phyloP scores from a whole-genome alignment of 2,888 invertebrate genomes.

The Phragmatobia fuliginosa region DNA sequence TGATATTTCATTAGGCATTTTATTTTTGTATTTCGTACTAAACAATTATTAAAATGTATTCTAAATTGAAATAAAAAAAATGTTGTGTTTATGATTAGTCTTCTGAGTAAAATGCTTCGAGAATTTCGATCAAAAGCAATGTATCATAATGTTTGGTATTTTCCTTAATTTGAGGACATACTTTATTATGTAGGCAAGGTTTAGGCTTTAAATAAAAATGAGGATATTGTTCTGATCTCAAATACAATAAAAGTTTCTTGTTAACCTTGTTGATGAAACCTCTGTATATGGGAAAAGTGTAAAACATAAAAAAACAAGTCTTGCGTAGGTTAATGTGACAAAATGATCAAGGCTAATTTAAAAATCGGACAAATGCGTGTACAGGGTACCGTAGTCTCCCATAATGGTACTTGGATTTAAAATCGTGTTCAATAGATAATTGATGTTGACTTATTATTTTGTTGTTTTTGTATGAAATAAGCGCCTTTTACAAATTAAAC shows the following conservation, averaged over 20 bases:
- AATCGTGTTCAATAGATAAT: too few species aligned
- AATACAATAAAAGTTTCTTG: neutral
- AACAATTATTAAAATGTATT: too few species aligned
- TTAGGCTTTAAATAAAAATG: neutral
- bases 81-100: too few species aligned
- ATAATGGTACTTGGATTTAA: too few species aligned
- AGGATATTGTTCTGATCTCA: neutral
- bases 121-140: neutral
- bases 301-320: neutral
- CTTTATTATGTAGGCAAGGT: neutral
- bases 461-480: too few species aligned
- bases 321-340: neutral
- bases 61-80: too few species aligned
- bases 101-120: neutral
- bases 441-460: too few species aligned
- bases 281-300: neutral
- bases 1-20: too few species aligned
- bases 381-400: too few species aligned
- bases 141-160: neutral
- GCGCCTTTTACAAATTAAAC: too few species aligned
- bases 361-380: too few species aligned
- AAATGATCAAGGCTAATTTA: neutral
- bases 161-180: neutral
- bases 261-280: neutral
- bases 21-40: too few species aligned